Evolutionary conservation across 2,888 invertebrate species (phyloP), one percentile per base, ranked within the genome.

Genomic region (Apodemia zela): DNA sequence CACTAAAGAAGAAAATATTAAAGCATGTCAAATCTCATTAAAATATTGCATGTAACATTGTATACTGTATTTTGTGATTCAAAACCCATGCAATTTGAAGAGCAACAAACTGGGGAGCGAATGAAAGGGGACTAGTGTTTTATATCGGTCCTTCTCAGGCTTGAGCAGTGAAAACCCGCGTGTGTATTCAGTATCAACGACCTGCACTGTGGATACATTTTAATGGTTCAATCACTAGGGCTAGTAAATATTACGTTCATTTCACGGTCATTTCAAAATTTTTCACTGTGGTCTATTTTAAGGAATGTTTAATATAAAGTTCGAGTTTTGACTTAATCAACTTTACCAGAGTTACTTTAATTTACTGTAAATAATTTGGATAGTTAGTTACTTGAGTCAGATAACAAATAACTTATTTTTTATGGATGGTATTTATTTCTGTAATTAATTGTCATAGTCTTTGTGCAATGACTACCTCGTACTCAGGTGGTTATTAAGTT

Each of bases 261-360:
- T 87, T 88, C 85, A 88, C 85, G 87, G 87, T 80, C 84, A 81
- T 88, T 88, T 86, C 82, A 82, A 85, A 85, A 87, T 78, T 79
- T 85, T 86, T 83, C 81, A 84, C 76, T 65, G 74, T 77, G 77
- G 33, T 61, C 13, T 42, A 13, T 45, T 45, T 45, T 6, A 45
- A n/a, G 45, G 6, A n/a, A 45, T 7, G 15, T 15, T 6, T n/a
- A 45, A 2, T 1, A n/a, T 7, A 7, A 15, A 15, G 2, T 11
- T 4, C 5, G 42, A 38, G 13, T 42, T 42, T 5, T 15, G 5
- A 15, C 42, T 42, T 15, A 13, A 11, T 38, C 38, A 13, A 42
- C 15, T 42, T 13, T 11, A 33, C 1, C 33, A 33, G 33, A 33
- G 8, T 33, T 33, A 33, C 8, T 33, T 33, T 33, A 33, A 8